Conservation (phyloP, 2,797 vertebrate species). For the Hydrolagus colliei region DNA sequence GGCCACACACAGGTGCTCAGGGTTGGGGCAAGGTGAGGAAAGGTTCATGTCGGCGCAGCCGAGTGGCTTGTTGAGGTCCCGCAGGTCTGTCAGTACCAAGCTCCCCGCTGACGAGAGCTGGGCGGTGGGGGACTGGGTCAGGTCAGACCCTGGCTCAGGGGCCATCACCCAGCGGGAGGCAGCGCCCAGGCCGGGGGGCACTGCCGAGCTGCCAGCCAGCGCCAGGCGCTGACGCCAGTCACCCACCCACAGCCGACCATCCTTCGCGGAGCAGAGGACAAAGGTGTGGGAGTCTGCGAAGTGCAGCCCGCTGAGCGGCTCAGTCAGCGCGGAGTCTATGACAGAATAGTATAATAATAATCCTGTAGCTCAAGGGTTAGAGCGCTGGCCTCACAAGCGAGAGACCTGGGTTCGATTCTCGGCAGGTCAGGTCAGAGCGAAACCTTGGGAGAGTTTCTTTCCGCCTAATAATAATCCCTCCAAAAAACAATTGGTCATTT, state of each 20-base stretch:
- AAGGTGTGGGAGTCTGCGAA: background rate
- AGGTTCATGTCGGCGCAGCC: background rate
- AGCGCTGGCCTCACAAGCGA: too few species aligned
- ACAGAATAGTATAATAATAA: too few species aligned
- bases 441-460: too few species aligned
- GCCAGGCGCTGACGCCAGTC: conserved; percentile 51
- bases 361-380: too few species aligned
- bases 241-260: conserved; percentile 52
- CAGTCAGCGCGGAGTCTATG: background rate
- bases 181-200: conserved; percentile 55
- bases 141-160: conserved; percentile 45
- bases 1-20: conserved; percentile 54
- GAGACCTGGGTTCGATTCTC: too few species aligned
- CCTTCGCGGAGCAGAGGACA: background rate
- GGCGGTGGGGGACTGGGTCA: conserved; percentile 35
- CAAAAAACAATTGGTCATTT: too few species aligned
- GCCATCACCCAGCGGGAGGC: conserved; percentile 66
- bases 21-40: background rate
- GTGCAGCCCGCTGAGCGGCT: conserved; percentile 4
- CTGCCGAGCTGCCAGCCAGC: conserved; percentile 46
- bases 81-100: conserved; percentile 51
- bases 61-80: conserved; percentile 33
- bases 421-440: too few species aligned
- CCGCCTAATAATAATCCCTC: too few species aligned
- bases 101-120: background rate